Evolutionary conservation across 2,113 vertebrate genomes (phyloP).

Genomic region (Cheilinus undulatus): DNA sequence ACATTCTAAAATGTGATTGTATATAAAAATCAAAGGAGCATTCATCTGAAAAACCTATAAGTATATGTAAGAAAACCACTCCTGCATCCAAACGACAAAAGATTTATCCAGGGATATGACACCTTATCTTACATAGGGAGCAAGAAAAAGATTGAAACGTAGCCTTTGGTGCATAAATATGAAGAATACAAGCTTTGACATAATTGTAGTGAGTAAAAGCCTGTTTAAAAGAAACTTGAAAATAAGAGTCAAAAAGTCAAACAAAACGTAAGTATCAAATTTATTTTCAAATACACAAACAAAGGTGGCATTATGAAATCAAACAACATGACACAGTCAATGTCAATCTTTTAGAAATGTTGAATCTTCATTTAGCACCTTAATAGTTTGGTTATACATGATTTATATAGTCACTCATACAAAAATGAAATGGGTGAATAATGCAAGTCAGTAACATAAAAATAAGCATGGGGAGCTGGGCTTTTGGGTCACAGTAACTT

Average conservation of each 20-base stretch:
- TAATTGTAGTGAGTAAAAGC: not conserved
- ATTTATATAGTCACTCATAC: slow-evolving; percentile 82
- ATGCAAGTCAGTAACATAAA: slow-evolving; percentile 77
- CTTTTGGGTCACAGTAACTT: slow-evolving; percentile 71
- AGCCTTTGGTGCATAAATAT: too few relatives aligned
- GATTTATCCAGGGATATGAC: too few relatives aligned
- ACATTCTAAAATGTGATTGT: too few relatives aligned
- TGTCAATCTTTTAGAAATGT: slow-evolving; percentile 70
- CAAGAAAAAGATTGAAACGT: too few relatives aligned
- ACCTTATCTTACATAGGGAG: too few relatives aligned
- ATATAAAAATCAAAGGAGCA: too few relatives aligned
- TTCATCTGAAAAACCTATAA: too few relatives aligned
- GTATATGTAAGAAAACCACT: too few relatives aligned
- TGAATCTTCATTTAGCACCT: slow-evolving; percentile 85
- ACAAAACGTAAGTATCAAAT: slow-evolving; percentile 75
- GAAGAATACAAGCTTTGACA: too few relatives aligned
- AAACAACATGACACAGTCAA: slow-evolving; percentile 71
- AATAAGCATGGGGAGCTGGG: slow-evolving; percentile 65
- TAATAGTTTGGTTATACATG: slow-evolving; percentile 81
- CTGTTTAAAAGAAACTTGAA: slow-evolving; percentile 1
- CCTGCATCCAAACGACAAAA: too few relatives aligned
- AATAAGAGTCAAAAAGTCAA: not conserved
- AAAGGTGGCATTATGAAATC: slow-evolving; percentile 77
- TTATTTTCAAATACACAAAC: slow-evolving; percentile 84
- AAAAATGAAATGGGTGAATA: slow-evolving; percentile 80